Base-by-base conservation (phyloP, 2,113 vertebrate species). In the Callipepla californica region DNA sequence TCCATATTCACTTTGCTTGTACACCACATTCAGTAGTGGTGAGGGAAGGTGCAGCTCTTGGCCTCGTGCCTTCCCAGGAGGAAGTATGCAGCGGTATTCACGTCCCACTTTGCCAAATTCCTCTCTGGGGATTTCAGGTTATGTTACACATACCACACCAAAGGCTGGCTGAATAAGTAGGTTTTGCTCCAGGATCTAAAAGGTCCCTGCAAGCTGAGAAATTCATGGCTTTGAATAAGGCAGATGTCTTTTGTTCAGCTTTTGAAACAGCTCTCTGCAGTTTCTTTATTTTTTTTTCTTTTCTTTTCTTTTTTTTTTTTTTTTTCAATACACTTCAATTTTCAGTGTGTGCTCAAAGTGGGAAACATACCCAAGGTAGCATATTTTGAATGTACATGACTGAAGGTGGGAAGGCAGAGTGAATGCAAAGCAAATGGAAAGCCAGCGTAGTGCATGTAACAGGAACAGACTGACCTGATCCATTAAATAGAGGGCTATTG, bases 381-480 rank as follows among this genome's bases (percentile, higher is more conserved):
- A 67, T 55, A 48, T 62, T 76, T 90, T 40, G 78, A 78, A 67
- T 72, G 66, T 36, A 65, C 57, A 38, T 45, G n/a, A 42, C 36
- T 86, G 68, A 84, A 96, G 69, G 61, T 83, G 75, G 36, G 21
- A 86, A 84, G 44, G 23, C 66, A 86, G 57, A 19, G 72, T 80
- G 72, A 77, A 25, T 2, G 13, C 53, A 80, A 78, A 72, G 68
- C 81, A 86, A 80, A 84, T 88, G 82, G 57, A 57, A 90, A 96
- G 36, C 68, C 69, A 94, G 36, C 78, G 93, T 94, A 91, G 93
- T 96, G 91, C 93, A 93, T 34, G 30, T 96, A 95, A 96, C 87
- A 83, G 76, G 91, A 95, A 86, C 68, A 88, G 95, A 88, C 94
- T 92, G 73, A 94, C 65, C 69, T 0, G 4, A 83, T 94, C 90